A percentile compares a stretch with the other conserved stretches of the same genome.
Evolutionary conservation across 2,888 invertebrate genomes (phyloP).

Genomic region (Drosophila pseudotalamancana): DNA sequence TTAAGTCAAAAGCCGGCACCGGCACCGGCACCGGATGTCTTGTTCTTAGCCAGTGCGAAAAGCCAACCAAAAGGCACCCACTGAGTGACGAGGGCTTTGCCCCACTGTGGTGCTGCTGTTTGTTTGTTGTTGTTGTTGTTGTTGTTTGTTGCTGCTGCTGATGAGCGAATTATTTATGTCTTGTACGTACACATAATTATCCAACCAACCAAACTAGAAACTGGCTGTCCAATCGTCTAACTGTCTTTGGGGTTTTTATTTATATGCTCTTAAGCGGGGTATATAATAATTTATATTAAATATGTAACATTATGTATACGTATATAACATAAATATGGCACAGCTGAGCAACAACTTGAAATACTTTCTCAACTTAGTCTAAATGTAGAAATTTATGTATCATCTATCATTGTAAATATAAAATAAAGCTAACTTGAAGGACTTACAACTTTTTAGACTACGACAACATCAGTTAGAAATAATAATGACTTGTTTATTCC

Average conservation of each 20-base stretch:
- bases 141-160: conserved; percentile 45
- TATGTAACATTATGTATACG: too few species aligned
- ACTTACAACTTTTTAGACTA: too few species aligned
- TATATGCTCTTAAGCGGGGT: conserved; percentile 14
- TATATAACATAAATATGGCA: too few species aligned
- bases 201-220: conserved; percentile 41
- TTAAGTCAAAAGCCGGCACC: conserved; percentile 62
- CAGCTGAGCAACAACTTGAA: too few species aligned
- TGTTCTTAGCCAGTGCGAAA: conserved; percentile 45
- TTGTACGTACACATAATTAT: conserved; percentile 77
- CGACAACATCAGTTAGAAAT: too few species aligned
- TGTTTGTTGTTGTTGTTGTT: conserved; percentile 11
- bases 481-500: background rate
- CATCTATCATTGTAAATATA: too few species aligned
- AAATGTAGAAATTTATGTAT: too few species aligned
- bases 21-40: conserved; percentile 68
- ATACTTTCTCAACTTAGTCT: too few species aligned
- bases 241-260: conserved; percentile 17
- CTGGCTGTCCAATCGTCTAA: conserved; percentile 35
- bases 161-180: conserved; percentile 74
- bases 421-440: too few species aligned
- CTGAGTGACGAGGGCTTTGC: conserved; percentile 16
- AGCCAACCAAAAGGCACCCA: conserved; percentile 42
- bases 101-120: conserved; percentile 1
- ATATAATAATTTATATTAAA: background rate